These are phyloP conservation scores for Liolophura sinensis DNA, from an alignment of 1,140 invertebrate genomes.

Conservation along the genomic window DNA sequence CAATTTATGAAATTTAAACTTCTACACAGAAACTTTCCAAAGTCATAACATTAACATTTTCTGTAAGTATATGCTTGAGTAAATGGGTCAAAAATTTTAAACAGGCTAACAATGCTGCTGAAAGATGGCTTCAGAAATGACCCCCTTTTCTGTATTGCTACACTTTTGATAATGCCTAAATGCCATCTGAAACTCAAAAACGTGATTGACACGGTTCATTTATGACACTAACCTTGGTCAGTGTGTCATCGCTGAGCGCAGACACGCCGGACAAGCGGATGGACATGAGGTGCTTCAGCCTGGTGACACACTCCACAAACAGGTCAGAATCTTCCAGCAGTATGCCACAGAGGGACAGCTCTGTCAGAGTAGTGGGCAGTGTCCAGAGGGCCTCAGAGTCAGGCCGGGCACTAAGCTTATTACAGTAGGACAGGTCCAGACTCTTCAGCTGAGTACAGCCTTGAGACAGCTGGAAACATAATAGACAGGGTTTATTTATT, in stretches of 20 bases:
- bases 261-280: slow-evolving; percentile 47
- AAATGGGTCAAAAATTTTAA: no score
- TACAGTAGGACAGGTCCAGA: slow-evolving; percentile 52
- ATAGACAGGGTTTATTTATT: background rate
- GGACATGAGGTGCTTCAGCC: slow-evolving; percentile 33
- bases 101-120: no score
- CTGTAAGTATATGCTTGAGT: no score
- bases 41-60: no score
- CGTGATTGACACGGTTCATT: no score
- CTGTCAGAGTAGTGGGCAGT: slow-evolving; percentile 39
- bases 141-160: no score
- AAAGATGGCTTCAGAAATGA: no score
- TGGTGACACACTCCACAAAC: slow-evolving; percentile 40
- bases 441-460: slow-evolving; percentile 36
- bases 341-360: slow-evolving; percentile 46
- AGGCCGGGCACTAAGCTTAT: slow-evolving; percentile 26
- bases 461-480: slow-evolving; percentile 38
- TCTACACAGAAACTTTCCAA: no score
- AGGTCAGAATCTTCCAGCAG: slow-evolving; percentile 37
- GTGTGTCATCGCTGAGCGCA: slow-evolving; percentile 43
- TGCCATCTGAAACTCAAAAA: background rate
- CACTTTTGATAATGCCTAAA: no score
- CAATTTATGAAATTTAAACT: no score
- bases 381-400: slow-evolving; percentile 40
- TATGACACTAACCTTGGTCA: slow-evolving; percentile 29